Evolutionary conservation across 2,113 vertebrate genomes (phyloP).

Genomic region (Pimephales promelas): DNA sequence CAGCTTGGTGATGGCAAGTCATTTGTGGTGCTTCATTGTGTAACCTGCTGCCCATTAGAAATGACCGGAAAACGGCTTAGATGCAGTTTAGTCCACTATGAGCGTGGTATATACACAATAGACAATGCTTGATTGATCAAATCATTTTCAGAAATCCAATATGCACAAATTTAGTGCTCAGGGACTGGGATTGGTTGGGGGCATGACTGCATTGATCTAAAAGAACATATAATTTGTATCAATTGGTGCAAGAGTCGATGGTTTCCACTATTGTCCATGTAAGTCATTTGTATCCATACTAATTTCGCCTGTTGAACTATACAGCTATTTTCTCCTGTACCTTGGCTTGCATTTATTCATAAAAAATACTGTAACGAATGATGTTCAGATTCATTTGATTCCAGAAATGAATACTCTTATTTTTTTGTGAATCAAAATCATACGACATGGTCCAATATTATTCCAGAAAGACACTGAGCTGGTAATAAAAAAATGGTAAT

Average conservation of each 20-base stretch:
- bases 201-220: slow-evolving; percentile 21
- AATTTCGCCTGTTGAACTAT: not conserved
- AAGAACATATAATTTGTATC: not conserved
- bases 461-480: too few relatives aligned
- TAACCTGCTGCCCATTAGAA: slow-evolving; percentile 15
- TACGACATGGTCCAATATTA: too few relatives aligned
- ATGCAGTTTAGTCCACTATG: slow-evolving; percentile 1
- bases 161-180: not conserved
- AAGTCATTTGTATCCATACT: not conserved
- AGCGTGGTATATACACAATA: not conserved
- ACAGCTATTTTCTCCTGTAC: not conserved
- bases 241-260: not conserved
- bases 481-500: too few relatives aligned
- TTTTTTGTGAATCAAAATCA: not conserved
- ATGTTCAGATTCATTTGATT: not conserved
- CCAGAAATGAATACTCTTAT: not conserved
- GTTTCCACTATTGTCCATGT: not conserved
- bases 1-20: slow-evolving; percentile 17
- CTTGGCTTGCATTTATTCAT: not conserved
- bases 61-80: slow-evolving; percentile 26
- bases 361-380: not conserved
- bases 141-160: slow-evolving; percentile 10
- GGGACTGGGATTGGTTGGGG: not conserved
- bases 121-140: slow-evolving; percentile 25
- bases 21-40: slow-evolving; percentile 27